Percentiles rank a stretch among this genome's conserved stretches.
Conservation (phyloP, 2,888 invertebrate species). For the Hemistola chrysoprasaria region DNA sequence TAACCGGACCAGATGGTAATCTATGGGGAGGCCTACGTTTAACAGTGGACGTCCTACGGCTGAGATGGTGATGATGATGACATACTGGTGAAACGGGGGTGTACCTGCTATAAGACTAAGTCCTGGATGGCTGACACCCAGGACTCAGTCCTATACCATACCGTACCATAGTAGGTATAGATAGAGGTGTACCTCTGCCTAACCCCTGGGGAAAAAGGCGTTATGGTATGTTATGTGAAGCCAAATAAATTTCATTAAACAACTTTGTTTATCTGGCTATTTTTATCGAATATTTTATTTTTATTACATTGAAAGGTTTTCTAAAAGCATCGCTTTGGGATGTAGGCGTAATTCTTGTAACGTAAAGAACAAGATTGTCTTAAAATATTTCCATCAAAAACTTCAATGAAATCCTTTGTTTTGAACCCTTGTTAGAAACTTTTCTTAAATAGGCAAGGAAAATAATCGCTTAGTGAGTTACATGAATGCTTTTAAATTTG, state of each 20-base stretch:
- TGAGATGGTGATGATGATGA: too few species aligned
- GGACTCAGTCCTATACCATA: too few species aligned
- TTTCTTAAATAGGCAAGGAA: conserved; percentile 14
- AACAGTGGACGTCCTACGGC: too few species aligned
- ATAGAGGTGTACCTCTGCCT: too few species aligned
- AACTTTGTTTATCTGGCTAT: neutral
- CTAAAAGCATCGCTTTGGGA: neutral
- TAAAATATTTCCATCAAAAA: conserved; percentile 30
- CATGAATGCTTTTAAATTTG: conserved; percentile 16
- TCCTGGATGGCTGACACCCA: too few species aligned
- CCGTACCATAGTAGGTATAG: too few species aligned
- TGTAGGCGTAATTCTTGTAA: conserved; percentile 1
- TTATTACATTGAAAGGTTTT: conserved; percentile 1
- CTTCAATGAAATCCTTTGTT: conserved; percentile 25
- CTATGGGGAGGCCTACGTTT: too few species aligned
- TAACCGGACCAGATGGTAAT: too few species aligned
- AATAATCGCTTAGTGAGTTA: conserved; percentile 17
- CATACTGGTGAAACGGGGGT: too few species aligned
- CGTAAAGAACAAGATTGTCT: conserved; percentile 17
- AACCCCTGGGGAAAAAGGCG: too few species aligned
- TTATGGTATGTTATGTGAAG: neutral
- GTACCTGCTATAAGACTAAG: too few species aligned
- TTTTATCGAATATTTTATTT: neutral
- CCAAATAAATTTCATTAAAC: neutral
- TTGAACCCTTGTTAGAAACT: conserved; percentile 26